These are phyloP conservation scores for Eumacrocentrus americanus DNA, from an alignment of 2,888 invertebrate species.

Conservation along the genomic window DNA sequence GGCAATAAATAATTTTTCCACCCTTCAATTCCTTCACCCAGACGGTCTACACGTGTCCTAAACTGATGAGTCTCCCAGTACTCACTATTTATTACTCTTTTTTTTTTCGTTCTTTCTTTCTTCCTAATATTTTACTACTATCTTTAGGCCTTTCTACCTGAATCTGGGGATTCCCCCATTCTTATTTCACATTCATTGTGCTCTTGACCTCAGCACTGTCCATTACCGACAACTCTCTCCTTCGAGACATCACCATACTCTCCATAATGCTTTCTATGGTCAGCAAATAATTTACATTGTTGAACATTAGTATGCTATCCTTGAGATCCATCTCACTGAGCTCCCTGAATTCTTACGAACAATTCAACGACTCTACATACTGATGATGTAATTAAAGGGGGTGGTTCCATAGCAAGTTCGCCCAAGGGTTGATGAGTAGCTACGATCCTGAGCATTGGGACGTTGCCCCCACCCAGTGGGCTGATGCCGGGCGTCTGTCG, in stretches of 20 bases:
- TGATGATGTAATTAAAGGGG: slow-evolving; percentile 1
- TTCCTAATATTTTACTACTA: no score
- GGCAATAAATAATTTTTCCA: background rate
- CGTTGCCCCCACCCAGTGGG: slow-evolving; percentile 60
- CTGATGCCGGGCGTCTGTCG: slow-evolving; percentile 62
- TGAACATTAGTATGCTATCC: no score
- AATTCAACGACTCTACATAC: background rate
- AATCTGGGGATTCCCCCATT: no score
- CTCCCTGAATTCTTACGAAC: no score
- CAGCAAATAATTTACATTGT: no score
- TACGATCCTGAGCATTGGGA: slow-evolving; percentile 60
- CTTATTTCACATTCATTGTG: no score
- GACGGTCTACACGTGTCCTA: background rate
- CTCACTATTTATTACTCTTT: background rate
- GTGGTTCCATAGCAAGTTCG: slow-evolving; percentile 24
- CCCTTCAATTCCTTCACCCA: background rate
- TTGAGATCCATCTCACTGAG: no score
- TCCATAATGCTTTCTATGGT: no score
- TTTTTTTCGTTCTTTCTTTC: background rate
- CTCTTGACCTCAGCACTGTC: no score
- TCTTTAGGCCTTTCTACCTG: no score
- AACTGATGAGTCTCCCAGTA: background rate
- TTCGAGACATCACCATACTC: no score
- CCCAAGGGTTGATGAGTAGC: slow-evolving; percentile 45
- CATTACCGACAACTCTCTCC: no score